Conservation (phyloP, 2,797 vertebrate species). For the Pseudochirops corinnae region DNA sequence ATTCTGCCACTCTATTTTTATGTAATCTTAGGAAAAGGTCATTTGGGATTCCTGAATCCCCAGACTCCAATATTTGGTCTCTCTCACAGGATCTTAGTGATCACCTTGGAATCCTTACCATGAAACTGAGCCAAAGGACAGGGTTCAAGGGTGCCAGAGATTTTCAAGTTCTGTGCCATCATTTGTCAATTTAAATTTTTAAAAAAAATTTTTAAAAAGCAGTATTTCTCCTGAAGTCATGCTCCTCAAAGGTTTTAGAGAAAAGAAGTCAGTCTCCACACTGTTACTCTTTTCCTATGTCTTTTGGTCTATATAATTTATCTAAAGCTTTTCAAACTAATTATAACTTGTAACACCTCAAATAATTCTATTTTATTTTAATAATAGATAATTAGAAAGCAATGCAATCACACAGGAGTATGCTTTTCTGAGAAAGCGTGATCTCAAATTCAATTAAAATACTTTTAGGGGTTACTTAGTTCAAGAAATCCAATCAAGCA, state of each 20-base stretch:
- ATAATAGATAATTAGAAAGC: not conserved
- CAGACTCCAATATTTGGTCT: slow-evolving; percentile 17
- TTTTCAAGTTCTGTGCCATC: no score
- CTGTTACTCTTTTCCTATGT: not conserved
- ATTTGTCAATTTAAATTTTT: not conserved
- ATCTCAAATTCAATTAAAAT: not conserved
- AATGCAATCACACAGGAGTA: not conserved
- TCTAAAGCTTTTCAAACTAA: not conserved
- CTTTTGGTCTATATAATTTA: not conserved
- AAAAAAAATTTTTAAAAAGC: not conserved
- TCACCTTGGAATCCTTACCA: not conserved
- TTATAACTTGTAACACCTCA: not conserved
- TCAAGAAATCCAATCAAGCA: not conserved
- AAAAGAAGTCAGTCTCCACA: not conserved
- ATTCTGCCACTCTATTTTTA: not conserved
- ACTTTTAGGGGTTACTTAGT: not conserved
- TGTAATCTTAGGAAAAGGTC: not conserved
- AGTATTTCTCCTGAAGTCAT: not conserved
- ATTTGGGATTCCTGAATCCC: not conserved
- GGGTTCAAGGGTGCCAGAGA: accelerated
- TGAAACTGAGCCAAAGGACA: not conserved
- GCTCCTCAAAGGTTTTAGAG: not conserved
- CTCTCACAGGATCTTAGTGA: not conserved
- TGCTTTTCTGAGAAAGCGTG: not conserved
- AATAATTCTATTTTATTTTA: not conserved